A percentile compares a stretch with the other conserved stretches of the same genome.
Evolutionary conservation across 2,113 vertebrate species (phyloP).

Genomic region (Sylvilagus bachmani): DNA sequence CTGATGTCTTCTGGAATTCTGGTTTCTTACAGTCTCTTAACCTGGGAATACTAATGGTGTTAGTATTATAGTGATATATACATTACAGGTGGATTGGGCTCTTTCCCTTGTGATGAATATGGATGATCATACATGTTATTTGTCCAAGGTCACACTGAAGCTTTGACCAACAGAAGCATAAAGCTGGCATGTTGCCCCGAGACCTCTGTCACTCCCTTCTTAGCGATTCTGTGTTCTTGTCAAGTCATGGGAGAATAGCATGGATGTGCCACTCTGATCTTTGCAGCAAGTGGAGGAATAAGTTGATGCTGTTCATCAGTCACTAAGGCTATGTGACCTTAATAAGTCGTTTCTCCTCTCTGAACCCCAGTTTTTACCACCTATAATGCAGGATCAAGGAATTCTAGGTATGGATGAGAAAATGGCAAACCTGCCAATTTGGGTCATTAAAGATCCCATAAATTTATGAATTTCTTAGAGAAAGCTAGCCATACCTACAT

Average conservation of each 20-base stretch:
- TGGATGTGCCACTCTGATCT: background rate
- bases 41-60: background rate
- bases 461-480: constrained; percentile 20
- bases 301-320: background rate
- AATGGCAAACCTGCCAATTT: background rate
- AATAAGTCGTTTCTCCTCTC: background rate
- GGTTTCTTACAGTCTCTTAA: background rate
- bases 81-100: background rate
- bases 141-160: background rate
- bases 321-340: background rate
- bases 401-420: background rate
- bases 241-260: background rate
- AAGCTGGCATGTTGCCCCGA: background rate
- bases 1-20: background rate
- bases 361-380: background rate
- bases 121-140: background rate
- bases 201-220: background rate
- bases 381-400: background rate
- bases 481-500: background rate
- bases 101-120: background rate
- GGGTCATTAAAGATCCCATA: background rate
- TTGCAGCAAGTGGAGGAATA: background rate
- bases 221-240: background rate
- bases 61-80: no score
- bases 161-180: background rate